Conservation (phyloP, 2,888 invertebrate genomes). For the Drosophila dives region DNA sequence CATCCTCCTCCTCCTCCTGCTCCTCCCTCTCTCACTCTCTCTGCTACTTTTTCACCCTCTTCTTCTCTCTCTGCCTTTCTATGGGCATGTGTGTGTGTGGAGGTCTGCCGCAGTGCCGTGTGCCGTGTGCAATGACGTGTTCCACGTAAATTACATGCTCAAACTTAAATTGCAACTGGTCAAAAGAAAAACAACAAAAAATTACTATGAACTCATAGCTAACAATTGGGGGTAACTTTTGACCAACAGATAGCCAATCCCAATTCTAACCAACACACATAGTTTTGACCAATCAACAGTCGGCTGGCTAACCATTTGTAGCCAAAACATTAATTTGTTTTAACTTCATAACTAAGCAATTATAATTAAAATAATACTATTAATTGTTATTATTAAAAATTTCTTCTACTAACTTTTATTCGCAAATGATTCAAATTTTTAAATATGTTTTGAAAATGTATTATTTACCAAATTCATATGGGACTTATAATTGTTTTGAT, state of each 20-base stretch:
- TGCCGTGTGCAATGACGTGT: conserved; percentile 66
- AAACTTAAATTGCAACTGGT: conserved; percentile 81
- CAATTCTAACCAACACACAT: conserved; percentile 18
- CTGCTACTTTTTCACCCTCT: not conserved
- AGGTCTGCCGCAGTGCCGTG: conserved; percentile 68
- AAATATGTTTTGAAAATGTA: not conserved
- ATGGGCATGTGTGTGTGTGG: conserved; percentile 29
- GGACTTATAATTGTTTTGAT: not conserved
- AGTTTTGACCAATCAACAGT: not conserved
- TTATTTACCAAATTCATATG: not conserved
- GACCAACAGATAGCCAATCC: conserved; percentile 20
- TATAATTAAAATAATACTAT: not conserved
- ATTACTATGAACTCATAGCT: conserved; percentile 50
- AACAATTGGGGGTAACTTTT: conserved; percentile 5
- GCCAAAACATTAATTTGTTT: not conserved
- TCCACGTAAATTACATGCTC: conserved; percentile 58
- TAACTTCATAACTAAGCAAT: not conserved
- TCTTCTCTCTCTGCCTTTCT: not conserved
- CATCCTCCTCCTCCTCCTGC: not conserved
- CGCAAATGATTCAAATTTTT: not conserved
- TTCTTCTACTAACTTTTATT: not conserved
- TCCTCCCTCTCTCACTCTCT: not conserved
- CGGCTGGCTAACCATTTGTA: not conserved
- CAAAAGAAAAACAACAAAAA: conserved; percentile 52
- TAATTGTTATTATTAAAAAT: not conserved